phyloP scores from a whole-genome alignment of 1,140 invertebrate genomes.

The Drosophila rhopaloa region DNA sequence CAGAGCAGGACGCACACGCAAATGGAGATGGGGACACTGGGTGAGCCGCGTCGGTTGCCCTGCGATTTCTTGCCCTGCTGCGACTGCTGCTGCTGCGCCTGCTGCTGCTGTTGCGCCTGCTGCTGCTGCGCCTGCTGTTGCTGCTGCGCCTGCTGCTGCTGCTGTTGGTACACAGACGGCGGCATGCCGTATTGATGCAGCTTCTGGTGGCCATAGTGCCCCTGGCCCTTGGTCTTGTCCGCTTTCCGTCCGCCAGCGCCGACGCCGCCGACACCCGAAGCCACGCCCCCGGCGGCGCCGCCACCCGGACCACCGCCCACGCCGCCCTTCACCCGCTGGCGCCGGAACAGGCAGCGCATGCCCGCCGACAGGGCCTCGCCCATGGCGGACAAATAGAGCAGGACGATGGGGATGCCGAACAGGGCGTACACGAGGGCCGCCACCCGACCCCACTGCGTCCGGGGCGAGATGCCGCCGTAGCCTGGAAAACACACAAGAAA shows the following conservation, averaged over 20 bases:
- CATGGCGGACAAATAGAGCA: slow-evolving; percentile 94
- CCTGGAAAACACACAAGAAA: slow-evolving; percentile 87
- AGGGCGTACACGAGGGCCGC: slow-evolving; percentile 95
- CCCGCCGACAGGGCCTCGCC: slow-evolving; percentile 88
- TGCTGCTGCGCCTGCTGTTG: slow-evolving; percentile 49
- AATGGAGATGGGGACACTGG: slow-evolving; percentile 92
- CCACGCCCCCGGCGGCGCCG: slow-evolving; percentile 7
- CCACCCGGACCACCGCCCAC: slow-evolving; percentile 27
- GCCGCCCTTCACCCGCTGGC: slow-evolving; percentile 53
- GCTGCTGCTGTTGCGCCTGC: slow-evolving; percentile 34
- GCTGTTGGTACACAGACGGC: slow-evolving; percentile 61
- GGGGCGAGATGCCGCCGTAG: slow-evolving; percentile 96
- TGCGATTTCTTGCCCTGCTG: slow-evolving; percentile 38
- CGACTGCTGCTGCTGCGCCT: slow-evolving; percentile 32
- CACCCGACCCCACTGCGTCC: slow-evolving; percentile 93
- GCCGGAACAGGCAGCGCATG: slow-evolving; percentile 83
- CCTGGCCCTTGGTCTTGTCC: slow-evolving; percentile 54
- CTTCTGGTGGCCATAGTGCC: slow-evolving; percentile 46
- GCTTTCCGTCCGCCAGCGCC: slow-evolving; percentile 16
- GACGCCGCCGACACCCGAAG: slow-evolving; percentile 11
- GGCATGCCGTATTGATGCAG: slow-evolving; percentile 65
- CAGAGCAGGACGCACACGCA: slow-evolving; percentile 95
- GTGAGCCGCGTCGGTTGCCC: slow-evolving; percentile 36
- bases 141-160: slow-evolving; percentile 48
- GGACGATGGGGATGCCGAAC: slow-evolving; percentile 95